These are phyloP conservation scores for Pararge aegeria DNA, from an alignment of 1,140 invertebrate genomes.

Conservation along the genomic window DNA sequence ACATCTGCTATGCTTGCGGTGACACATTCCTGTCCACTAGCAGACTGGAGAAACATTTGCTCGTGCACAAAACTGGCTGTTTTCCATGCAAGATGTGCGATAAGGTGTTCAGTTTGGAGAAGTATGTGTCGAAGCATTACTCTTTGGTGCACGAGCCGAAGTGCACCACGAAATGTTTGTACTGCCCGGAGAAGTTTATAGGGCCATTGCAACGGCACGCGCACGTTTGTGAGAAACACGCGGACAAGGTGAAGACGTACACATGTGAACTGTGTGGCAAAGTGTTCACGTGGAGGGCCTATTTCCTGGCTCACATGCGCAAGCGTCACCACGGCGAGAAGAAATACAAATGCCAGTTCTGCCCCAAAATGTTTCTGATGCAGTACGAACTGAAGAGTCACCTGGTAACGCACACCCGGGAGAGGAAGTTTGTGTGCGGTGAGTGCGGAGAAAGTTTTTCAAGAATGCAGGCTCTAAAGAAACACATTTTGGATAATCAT, in stretches of 20 bases:
- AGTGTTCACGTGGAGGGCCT: conserved; percentile 44
- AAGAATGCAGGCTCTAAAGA: conserved; percentile 19
- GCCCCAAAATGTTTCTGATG: conserved; percentile 36
- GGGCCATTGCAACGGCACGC: conserved; percentile 33
- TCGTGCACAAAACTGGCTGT: conserved; percentile 43
- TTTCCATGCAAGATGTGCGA: conserved; percentile 47
- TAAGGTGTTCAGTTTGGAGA: conserved; percentile 49
- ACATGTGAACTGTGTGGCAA: conserved; percentile 57
- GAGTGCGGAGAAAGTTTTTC: conserved; percentile 28
- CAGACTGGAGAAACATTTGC: conserved; percentile 48
- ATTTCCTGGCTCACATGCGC: conserved; percentile 49
- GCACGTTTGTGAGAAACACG: conserved; percentile 44
- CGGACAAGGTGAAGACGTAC: conserved; percentile 40
- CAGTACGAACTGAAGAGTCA: conserved; percentile 44
- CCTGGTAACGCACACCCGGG: conserved; percentile 28
- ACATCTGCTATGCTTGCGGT: conserved; percentile 59
- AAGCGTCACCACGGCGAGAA: conserved; percentile 39
- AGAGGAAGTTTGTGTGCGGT: conserved; percentile 37
- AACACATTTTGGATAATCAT: conserved; percentile 23
- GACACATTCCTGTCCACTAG: conserved; percentile 48
- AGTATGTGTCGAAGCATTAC: conserved; percentile 48
- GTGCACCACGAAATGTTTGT: conserved; percentile 41
- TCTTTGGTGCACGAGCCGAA: conserved; percentile 39
- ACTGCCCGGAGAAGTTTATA: conserved; percentile 45
- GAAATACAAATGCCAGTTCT: conserved; percentile 39